Percentiles rank a stretch among this genome's conserved stretches.
These are phyloP conservation scores for Drosophila bifasciata DNA, from an alignment of 1,140 invertebrate genomes.

Conservation along the genomic window DNA sequence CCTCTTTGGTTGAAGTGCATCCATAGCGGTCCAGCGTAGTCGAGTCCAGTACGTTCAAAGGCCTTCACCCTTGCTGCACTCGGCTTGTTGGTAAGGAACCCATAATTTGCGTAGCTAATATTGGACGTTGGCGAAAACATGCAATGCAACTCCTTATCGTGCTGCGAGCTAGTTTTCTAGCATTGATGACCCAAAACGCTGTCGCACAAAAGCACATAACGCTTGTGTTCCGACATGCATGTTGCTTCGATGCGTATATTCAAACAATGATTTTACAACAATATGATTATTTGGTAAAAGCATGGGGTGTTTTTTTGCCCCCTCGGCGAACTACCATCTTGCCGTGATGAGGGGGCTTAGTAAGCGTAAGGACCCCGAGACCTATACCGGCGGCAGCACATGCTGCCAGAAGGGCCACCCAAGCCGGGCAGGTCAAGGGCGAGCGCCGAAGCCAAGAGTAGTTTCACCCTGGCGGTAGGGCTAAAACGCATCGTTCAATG, in stretches of 20 bases:
- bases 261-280: not conserved
- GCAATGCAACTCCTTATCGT: constrained; percentile 13
- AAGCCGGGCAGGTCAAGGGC: no score
- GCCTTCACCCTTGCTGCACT: constrained; percentile 1
- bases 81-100: constrained; percentile 7
- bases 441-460: no score
- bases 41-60: constrained; percentile 6
- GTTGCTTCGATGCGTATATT: constrained; percentile 6
- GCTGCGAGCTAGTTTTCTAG: constrained; percentile 15
- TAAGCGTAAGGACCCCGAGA: no score
- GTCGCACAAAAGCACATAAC: constrained; percentile 13
- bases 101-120: constrained; percentile 3
- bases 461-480: no score
- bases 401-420: no score
- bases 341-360: no score
- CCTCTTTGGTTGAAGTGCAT: constrained; percentile 20
- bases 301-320: no score
- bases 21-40: constrained; percentile 11
- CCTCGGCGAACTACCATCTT: no score
- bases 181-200: constrained; percentile 6
- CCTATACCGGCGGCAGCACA: no score
- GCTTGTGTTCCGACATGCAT: constrained; percentile 16
- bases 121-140: constrained; percentile 9
- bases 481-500: no score
- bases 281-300: constrained; percentile 6